Evolutionary conservation across 2,888 invertebrate genomes (phyloP), one percentile per base, ranked within the genome.

Genomic region (Drosophila algonquin): DNA sequence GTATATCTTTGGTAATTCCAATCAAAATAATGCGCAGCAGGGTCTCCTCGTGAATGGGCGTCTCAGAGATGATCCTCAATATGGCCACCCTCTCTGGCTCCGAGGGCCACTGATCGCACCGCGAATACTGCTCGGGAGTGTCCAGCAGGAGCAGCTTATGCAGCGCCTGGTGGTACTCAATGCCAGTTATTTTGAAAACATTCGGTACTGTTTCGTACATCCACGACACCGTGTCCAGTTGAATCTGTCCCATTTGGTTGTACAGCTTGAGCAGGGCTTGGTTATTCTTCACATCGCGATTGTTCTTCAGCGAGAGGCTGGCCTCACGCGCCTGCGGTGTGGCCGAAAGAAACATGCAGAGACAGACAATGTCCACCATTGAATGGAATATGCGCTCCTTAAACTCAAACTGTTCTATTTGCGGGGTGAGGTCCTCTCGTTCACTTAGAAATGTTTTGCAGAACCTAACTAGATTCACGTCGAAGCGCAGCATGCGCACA

Each of bases 191-290:
- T 27, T 95, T 93, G 91, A 96, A 97, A 73, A 96, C 93, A 67
- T 95, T 94, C 56, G 95, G 94, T 5, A 96, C 97, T 8, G 95
- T 94, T 77, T 96, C 96, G 79, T 97, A 96, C 90, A 99, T 93
- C 98, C 98, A 99, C 83, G 95, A 95, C 1, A 98, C 94, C 32
- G 97, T 95, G 86, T 98, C 96, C 77, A 96, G 94, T 92, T 99
- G 98, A 78, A 98, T 96, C 87, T 94, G 92, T 83, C 94, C 92
- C 93, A 94, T 90, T 89, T 93, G 92, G 27, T 88, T 82, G 59
- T 92, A 92, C 32, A 92, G 91, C 32, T 90, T 90, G 3, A 91
- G 73, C 0, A 92, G 77, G 0, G 91, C 79, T 4, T 90, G 86
- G 61, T 90, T 91, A 58, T 89, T 89, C 51, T 90, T 90, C 18